phyloP scores from a whole-genome alignment of 35 echinoderm and acorn worm species.

The Acanthaster planci region DNA sequence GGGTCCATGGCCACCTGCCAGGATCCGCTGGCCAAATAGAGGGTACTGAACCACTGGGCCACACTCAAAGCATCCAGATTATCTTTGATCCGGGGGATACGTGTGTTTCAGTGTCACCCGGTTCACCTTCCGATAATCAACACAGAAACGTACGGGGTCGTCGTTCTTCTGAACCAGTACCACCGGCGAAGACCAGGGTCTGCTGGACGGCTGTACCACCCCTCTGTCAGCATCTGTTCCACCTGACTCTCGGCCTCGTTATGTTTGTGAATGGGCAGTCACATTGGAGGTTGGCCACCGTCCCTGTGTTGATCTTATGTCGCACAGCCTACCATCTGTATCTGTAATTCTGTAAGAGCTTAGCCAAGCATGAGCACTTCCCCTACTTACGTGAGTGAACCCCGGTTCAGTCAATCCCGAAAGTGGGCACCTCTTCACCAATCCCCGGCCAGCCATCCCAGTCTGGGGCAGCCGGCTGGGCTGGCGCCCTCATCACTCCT shows the following conservation, averaged over 20 bases:
- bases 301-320: conserved; percentile 26
- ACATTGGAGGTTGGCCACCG: conserved; percentile 30
- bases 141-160: conserved; percentile 35
- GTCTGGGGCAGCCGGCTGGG: not conserved
- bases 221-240: conserved; percentile 20
- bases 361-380: not conserved
- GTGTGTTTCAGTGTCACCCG: conserved; percentile 51
- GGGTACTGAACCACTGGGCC: conserved; percentile 43
- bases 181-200: conserved; percentile 63
- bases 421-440: not conserved
- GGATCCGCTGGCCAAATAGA: conserved; percentile 38
- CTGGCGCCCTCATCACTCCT: too few relatives aligned
- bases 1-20: conserved; percentile 40
- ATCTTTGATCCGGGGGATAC: conserved; percentile 66
- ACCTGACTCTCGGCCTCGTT: conserved; percentile 2
- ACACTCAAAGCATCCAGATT: conserved; percentile 54
- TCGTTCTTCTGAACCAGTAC: conserved; percentile 64
- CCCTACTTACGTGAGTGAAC: not conserved
- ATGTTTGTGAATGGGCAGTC: not conserved
- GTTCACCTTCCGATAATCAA: conserved; percentile 49
- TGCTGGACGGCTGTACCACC: conserved; percentile 45
- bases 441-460: not conserved
- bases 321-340: conserved; percentile 12
- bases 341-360: conserved; percentile 37
- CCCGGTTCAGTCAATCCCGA: not conserved